Conservation (phyloP, 37 sponge, comb jelly and placozoan species). For the Hormiphora californensis region DNA sequence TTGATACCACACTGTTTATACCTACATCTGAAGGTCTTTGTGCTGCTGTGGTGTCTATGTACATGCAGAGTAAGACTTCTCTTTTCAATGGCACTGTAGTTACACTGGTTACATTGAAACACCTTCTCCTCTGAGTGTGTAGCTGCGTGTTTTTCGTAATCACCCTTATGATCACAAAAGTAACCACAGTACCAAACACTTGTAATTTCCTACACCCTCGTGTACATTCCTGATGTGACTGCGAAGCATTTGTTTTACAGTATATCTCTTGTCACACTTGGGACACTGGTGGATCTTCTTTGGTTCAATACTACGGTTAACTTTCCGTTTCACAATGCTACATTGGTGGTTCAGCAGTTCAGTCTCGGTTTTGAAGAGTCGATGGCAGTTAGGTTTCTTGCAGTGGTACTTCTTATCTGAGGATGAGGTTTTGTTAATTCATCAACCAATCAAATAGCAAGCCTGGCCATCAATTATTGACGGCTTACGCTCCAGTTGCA, state of each 20-base stretch:
- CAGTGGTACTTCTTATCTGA: not conserved
- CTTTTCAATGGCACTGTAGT: not conserved
- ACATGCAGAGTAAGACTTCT: not conserved
- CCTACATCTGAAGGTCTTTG: constrained; percentile 15
- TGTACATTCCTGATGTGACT: constrained; percentile 31
- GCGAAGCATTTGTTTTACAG: not conserved
- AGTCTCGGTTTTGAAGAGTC: not conserved
- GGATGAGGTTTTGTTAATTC: not conserved
- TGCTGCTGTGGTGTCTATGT: constrained; percentile 3
- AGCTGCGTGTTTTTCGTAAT: not conserved
- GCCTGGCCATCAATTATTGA: no score
- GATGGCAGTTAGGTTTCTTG: not conserved
- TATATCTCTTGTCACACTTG: not conserved
- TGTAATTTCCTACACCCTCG: not conserved
- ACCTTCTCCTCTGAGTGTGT: constrained; percentile 2
- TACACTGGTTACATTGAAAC: not conserved
- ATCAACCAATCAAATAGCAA: no score
- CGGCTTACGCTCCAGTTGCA: no score
- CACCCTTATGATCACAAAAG: not conserved
- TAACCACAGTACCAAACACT: constrained; percentile 1
- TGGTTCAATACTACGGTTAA: no score
- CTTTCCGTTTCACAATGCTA: no score
- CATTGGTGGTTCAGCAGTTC: not conserved
- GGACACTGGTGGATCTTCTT: not conserved
- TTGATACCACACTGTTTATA: constrained; percentile 28